Conservation (phyloP, 2,797 vertebrate genomes). For the Salmo trutta region DNA sequence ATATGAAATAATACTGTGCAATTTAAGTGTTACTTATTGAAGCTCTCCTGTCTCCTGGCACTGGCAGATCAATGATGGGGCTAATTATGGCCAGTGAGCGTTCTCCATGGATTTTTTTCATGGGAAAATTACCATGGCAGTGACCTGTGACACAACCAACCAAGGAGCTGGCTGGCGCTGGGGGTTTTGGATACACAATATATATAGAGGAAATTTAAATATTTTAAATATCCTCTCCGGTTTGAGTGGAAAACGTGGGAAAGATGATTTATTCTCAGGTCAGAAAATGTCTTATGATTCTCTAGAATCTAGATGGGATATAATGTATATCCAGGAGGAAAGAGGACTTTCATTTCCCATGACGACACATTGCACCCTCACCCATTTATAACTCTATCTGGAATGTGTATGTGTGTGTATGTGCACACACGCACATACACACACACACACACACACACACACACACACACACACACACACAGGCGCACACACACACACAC, state of each 20-base stretch:
- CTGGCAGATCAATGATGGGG: background rate
- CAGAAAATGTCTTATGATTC: background rate
- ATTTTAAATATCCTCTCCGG: background rate
- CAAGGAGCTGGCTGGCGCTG: background rate
- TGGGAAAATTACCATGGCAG: background rate
- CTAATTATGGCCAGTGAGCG: background rate
- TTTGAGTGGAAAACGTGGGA: background rate
- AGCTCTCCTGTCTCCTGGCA: background rate
- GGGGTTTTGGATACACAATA: background rate
- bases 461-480: background rate
- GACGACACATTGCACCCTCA: background rate
- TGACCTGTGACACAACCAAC: background rate
- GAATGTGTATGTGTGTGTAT: too few species aligned
- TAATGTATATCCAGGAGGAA: conserved; percentile 4
- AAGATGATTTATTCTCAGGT: background rate
- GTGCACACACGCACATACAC: background rate
- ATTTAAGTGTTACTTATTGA: background rate
- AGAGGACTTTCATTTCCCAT: conserved; percentile 1
- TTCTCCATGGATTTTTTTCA: background rate
- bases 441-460: background rate
- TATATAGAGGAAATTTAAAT: background rate
- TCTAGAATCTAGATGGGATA: background rate
- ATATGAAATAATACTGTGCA: background rate
- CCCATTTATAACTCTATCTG: background rate
- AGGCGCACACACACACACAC: background rate